Evolutionary conservation across 1,140 invertebrate species (phyloP).

Genomic region (Halesus radiatus): DNA sequence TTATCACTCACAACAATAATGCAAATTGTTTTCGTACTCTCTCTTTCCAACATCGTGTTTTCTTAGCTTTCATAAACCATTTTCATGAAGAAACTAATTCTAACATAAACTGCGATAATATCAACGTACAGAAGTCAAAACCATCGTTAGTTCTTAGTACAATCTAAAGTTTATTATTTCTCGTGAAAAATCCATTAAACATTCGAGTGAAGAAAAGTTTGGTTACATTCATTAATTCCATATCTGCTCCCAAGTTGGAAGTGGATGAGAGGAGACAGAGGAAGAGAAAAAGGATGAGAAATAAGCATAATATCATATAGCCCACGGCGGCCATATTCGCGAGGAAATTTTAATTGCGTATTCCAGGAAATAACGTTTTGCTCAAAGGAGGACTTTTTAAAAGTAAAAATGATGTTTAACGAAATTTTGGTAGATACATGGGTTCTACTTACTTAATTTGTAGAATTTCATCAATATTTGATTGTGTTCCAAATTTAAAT

Average conservation of each 20-base stretch:
- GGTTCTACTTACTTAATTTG: neutral
- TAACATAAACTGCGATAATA: no score
- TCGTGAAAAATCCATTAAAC: slow-evolving; percentile 23
- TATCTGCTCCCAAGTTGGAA: slow-evolving; percentile 4
- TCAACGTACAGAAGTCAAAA: no score
- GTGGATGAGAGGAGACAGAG: no score
- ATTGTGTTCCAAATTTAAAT: neutral
- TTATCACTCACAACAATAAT: no score
- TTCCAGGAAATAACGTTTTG: neutral
- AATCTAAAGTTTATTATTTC: no score
- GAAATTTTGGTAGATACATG: no score
- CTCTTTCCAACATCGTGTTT: no score
- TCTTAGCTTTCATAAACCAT: no score
- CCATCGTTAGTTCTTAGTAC: no score
- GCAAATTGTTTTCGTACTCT: no score
- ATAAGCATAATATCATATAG: neutral
- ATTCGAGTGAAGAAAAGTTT: slow-evolving; percentile 15
- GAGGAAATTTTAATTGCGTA: slow-evolving; percentile 42
- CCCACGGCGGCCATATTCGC: slow-evolving; percentile 21
- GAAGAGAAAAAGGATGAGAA: neutral
- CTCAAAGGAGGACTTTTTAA: neutral
- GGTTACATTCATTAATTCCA: slow-evolving; percentile 17
- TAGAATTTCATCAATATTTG: neutral
- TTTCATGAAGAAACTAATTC: no score
- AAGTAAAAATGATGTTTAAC: neutral